Evolutionary conservation across 1,140 invertebrate genomes (phyloP), one percentile per base, ranked within the genome.

Genomic region (Drosophila equinoxialis): DNA sequence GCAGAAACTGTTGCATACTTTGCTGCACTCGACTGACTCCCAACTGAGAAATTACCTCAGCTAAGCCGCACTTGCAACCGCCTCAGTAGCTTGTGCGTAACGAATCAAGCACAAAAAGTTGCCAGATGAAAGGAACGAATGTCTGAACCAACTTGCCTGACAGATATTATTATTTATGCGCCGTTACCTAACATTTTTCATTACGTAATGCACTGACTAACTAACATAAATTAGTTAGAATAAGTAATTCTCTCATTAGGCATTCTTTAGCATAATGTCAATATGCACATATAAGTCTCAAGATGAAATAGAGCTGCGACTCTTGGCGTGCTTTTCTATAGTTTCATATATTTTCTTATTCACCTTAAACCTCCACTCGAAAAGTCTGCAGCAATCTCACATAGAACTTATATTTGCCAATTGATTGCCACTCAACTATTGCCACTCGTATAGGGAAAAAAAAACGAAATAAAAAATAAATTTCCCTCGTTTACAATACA

Each of bases 101-200:
- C 83, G 72, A 87, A 86, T 86, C 83, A 77, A 71, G 65, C 76
- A 73, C 79, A 82, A 79, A 77, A 75, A 14, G 57, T 14, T 11
- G 35, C 26, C 33, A 37, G 42, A 20, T 65, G 71, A 86, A 82
- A 85, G 70, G 67, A 68, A 77, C 65, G 80, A 80, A 65, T 74
- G 66, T 63, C 68, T 77, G 33, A 42, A 6, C 35, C 68, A 60
- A 66, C 26, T 70, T 71, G 7, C 23, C 72, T 86, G 79, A 76
- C 79, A 82, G 82, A 82, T 82, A 82, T 81, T 81, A 81, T 85
- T 86, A 86, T 81, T 86, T 80, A 86, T 78, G 60, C 67, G 69
- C 30, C 68, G 45, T 17, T 48, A 30, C 30, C 30, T 30, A 30
- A 30, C 30, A 35, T 48, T 37, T 59, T 37, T 33, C 57, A 11